Conservation (phyloP, 2,113 vertebrate genomes). For the Sminthopsis crassicaudata region DNA sequence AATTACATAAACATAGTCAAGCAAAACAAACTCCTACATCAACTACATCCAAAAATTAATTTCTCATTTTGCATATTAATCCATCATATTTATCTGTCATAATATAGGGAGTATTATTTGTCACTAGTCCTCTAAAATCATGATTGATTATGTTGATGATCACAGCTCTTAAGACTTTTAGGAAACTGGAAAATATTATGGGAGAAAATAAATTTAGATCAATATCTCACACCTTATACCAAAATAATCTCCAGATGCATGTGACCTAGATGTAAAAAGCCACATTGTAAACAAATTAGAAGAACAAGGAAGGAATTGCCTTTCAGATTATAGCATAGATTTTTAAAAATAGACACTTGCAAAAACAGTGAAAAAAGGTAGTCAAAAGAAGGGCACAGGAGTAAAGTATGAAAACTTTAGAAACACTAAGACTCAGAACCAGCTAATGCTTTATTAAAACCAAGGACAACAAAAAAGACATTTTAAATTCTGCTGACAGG, state of each 20-base stretch:
- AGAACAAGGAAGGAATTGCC: not conserved
- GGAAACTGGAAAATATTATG: not conserved
- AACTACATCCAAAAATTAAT: not conserved
- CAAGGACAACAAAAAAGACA: not conserved
- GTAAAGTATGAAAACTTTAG: not conserved
- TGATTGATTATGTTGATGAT: not conserved
- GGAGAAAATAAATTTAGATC: not conserved
- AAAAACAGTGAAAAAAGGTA: not conserved
- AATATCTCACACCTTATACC: not conserved
- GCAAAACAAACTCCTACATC: not conserved
- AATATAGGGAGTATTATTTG: not conserved
- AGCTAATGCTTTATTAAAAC: not conserved
- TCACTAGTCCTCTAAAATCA: not conserved
- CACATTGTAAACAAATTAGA: not conserved
- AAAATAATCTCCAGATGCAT: not conserved
- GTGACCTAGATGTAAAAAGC: not conserved
- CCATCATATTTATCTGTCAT: not conserved
- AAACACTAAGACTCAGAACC: not conserved
- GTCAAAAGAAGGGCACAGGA: not conserved
- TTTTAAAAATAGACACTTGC: not conserved
- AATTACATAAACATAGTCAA: not conserved
- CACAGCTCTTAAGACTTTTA: not conserved
- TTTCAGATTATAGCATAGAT: not conserved
- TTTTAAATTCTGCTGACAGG: not conserved
- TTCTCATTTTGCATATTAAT: not conserved